These are phyloP conservation scores for Grapholita molesta DNA, from an alignment of 1,140 invertebrate genomes.

Conservation along the genomic window DNA sequence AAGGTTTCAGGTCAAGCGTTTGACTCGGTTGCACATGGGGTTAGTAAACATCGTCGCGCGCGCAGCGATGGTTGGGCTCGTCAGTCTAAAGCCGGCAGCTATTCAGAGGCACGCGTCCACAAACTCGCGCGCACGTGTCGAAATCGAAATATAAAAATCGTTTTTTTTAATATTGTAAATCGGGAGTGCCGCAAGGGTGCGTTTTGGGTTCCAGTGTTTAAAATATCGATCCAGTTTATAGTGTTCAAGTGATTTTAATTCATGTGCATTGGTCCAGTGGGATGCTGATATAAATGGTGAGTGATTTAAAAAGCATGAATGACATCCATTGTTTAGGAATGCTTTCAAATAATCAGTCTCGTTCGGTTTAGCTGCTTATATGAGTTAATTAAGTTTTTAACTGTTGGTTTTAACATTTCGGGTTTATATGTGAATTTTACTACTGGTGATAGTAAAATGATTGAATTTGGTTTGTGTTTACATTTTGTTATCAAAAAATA, in stretches of 20 bases:
- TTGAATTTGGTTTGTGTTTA: constrained; percentile 2
- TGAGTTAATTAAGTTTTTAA: constrained; percentile 61
- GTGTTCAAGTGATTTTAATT: constrained; percentile 39
- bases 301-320: constrained; percentile 65
- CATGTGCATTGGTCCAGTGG: constrained; percentile 45
- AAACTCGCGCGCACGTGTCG: constrained; percentile 45
- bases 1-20: constrained; percentile 40
- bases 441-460: constrained; percentile 34
- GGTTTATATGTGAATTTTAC: constrained; percentile 63
- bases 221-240: constrained; percentile 22
- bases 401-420: constrained; percentile 55
- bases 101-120: constrained; percentile 55
- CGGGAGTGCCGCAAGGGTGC: constrained; percentile 53
- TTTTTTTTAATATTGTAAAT: constrained; percentile 19
- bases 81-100: constrained; percentile 51
- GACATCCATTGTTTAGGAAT: constrained; percentile 55
- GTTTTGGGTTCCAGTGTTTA: constrained; percentile 50
- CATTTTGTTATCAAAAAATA: constrained; percentile 6
- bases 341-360: constrained; percentile 38
- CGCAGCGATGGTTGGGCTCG: constrained; percentile 49
- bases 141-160: constrained; percentile 50
- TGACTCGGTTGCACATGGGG: constrained; percentile 63
- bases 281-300: constrained; percentile 65
- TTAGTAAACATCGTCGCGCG: constrained; percentile 66
- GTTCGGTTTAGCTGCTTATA: constrained; percentile 41